phyloP scores from a whole-genome alignment of 2,113 vertebrate species.

The Amia ocellicauda region DNA sequence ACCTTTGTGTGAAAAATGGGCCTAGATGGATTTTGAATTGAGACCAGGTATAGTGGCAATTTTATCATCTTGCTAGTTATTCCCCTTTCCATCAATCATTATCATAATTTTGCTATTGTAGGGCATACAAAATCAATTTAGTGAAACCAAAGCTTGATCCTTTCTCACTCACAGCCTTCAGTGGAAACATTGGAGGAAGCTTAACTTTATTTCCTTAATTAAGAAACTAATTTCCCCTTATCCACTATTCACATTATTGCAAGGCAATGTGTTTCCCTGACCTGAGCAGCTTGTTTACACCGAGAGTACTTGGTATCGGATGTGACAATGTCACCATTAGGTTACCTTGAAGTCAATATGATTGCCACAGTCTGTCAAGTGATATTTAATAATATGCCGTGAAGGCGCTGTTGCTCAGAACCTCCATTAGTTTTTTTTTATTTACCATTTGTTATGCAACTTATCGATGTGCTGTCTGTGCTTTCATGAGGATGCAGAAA shows the following conservation, averaged over 20 bases:
- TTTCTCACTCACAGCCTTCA: neutral
- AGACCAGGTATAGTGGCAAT: too few species aligned
- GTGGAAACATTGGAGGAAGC: neutral
- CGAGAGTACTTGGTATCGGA: neutral
- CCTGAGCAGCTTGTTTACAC: constrained; percentile 1
- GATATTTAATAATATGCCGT: constrained; percentile 10
- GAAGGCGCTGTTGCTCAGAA: neutral
- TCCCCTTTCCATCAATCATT: too few species aligned
- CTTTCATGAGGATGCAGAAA: constrained; percentile 1
- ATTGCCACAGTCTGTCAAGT: constrained; percentile 12
- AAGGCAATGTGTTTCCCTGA: neutral
- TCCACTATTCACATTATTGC: neutral
- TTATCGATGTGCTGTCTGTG: neutral
- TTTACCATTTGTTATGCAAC: constrained; percentile 9
- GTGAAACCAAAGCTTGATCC: neutral
- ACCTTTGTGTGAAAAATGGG: too few species aligned
- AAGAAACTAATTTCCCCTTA: neutral
- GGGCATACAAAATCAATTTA: neutral
- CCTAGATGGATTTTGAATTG: too few species aligned
- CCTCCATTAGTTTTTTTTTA: constrained; percentile 1
- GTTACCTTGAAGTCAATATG: constrained; percentile 5
- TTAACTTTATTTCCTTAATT: neutral
- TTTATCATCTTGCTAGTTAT: too few species aligned
- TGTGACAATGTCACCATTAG: constrained; percentile 11
- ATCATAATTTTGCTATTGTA: too few species aligned